A percentile compares a stretch with the other conserved stretches of the same genome.
phyloP scores from a whole-genome alignment of 2,888 invertebrate genomes.

The Sycophila texana region DNA sequence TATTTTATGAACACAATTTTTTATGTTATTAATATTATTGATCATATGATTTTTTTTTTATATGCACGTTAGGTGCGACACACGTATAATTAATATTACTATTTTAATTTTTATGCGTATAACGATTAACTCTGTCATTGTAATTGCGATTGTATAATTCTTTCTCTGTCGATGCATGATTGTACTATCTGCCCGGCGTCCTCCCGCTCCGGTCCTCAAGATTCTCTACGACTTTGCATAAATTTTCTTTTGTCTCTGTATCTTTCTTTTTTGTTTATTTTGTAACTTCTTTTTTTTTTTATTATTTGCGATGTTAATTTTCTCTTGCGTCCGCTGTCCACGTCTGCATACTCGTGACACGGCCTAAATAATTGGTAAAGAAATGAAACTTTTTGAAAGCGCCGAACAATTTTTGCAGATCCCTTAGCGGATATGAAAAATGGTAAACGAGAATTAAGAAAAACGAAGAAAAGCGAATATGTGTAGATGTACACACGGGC shows the following conservation, averaged over 20 bases:
- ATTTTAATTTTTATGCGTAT: conserved; percentile 44
- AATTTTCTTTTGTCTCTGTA: conserved; percentile 24
- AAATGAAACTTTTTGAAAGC: conserved; percentile 41
- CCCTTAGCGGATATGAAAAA: conserved; percentile 41
- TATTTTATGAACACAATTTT: conserved; percentile 72
- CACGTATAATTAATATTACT: conserved; percentile 60
- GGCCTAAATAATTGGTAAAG: conserved; percentile 43
- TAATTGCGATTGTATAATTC: conserved; percentile 49
- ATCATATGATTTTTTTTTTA: conserved; percentile 65
- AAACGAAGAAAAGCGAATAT: conserved; percentile 58
- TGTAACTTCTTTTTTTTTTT: conserved; percentile 34
- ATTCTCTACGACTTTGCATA: conserved; percentile 60
- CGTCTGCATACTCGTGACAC: conserved; percentile 60
- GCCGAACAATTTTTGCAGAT: conserved; percentile 44
- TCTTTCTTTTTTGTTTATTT: not conserved
- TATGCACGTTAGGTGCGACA: conserved; percentile 63
- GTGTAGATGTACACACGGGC: conserved; percentile 69
- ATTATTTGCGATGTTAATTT: conserved; percentile 43
- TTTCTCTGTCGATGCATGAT: conserved; percentile 49
- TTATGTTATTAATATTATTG: conserved; percentile 75
- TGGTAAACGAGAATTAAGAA: conserved; percentile 60
- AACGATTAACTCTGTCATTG: conserved; percentile 56
- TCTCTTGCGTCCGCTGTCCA: conserved; percentile 62
- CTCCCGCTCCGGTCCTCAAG: conserved; percentile 64
- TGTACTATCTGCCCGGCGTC: conserved; percentile 30